These are phyloP conservation scores for Callitettix versicolor DNA, from an alignment of 1,140 invertebrate species.

Conservation along the genomic window DNA sequence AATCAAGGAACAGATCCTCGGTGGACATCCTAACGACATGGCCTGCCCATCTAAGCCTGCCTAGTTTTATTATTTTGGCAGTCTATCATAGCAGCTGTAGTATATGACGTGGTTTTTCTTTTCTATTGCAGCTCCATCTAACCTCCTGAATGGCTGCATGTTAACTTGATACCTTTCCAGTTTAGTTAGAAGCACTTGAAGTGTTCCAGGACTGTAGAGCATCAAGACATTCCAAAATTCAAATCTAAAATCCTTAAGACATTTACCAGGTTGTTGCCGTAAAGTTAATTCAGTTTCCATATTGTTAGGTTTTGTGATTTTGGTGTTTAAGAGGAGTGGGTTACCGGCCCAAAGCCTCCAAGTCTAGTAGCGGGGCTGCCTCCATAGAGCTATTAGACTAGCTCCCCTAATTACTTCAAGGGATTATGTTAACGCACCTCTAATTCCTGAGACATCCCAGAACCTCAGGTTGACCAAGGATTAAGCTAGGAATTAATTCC, in stretches of 20 bases:
- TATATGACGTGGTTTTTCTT: slow-evolving; percentile 2
- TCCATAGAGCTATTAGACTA: too few relatives aligned
- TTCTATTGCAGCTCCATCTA: slow-evolving; percentile 12
- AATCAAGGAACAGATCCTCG: too few relatives aligned
- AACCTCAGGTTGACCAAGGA: too few relatives aligned
- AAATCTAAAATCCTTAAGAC: slow-evolving; percentile 1
- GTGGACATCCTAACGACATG: too few relatives aligned
- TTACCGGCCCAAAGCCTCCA: slow-evolving; percentile 16
- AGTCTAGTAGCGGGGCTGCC: too few relatives aligned
- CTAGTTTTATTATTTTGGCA: too few relatives aligned
- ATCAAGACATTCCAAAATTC: slow-evolving; percentile 22
- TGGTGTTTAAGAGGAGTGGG: slow-evolving; percentile 8
- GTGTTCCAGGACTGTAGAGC: slow-evolving; percentile 12
- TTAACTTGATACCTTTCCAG: slow-evolving; percentile 19
- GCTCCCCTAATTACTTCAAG: too few relatives aligned
- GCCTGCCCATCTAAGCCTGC: too few relatives aligned
- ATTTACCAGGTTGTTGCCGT: too few relatives aligned
- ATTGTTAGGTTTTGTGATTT: slow-evolving; percentile 10
- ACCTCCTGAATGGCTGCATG: slow-evolving; percentile 20
- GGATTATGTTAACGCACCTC: too few relatives aligned
- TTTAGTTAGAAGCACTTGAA: slow-evolving; percentile 14
- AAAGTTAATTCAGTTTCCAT: background rate
- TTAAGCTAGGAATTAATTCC: too few relatives aligned
- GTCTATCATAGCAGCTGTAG: background rate
- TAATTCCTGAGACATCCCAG: too few relatives aligned